phyloP scores from a whole-genome alignment of 2,888 invertebrate species.

The Cephonodes hylas region DNA sequence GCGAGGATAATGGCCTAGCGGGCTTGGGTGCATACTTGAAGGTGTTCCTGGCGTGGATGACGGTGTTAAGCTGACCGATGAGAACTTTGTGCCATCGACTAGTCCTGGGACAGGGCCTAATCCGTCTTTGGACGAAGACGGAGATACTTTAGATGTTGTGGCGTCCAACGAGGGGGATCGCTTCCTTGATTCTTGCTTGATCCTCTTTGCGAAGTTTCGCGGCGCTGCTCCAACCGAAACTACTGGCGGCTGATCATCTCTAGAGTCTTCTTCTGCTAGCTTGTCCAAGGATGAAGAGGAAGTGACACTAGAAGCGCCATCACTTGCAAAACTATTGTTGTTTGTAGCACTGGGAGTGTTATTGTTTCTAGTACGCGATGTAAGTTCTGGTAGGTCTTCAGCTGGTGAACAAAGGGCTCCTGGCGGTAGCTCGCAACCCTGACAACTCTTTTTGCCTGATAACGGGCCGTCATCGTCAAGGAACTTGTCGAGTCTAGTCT shows the following conservation, averaged over 20 bases:
- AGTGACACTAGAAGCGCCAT: slow-evolving; percentile 87
- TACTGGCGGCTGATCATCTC: slow-evolving; percentile 86
- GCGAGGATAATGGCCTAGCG: slow-evolving; percentile 84
- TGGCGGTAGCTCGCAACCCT: slow-evolving; percentile 89
- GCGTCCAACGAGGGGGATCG: slow-evolving; percentile 80
- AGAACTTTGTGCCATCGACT: slow-evolving; percentile 81
- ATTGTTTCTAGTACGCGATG: slow-evolving; percentile 87
- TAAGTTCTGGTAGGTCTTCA: slow-evolving; percentile 86
- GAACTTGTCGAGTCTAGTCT: slow-evolving; percentile 84
- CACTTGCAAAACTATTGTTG: slow-evolving; percentile 87
- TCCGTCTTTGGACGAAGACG: slow-evolving; percentile 78
- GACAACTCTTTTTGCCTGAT: slow-evolving; percentile 86
- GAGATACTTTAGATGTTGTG: slow-evolving; percentile 73
- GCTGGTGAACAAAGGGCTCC: slow-evolving; percentile 82
- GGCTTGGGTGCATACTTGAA: slow-evolving; percentile 83
- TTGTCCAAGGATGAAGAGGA: slow-evolving; percentile 86
- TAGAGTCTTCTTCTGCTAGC: slow-evolving; percentile 87
- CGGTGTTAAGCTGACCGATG: slow-evolving; percentile 83
- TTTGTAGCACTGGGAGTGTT: slow-evolving; percentile 91
- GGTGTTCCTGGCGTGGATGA: slow-evolving; percentile 84
- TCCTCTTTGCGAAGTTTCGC: slow-evolving; percentile 73
- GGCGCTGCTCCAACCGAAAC: slow-evolving; percentile 78
- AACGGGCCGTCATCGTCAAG: slow-evolving; percentile 83
- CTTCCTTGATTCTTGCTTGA: slow-evolving; percentile 80
- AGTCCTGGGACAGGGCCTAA: slow-evolving; percentile 63